Base-by-base conservation (phyloP, 2,888 invertebrate genomes). In the Habroteleia sp. region DNA sequence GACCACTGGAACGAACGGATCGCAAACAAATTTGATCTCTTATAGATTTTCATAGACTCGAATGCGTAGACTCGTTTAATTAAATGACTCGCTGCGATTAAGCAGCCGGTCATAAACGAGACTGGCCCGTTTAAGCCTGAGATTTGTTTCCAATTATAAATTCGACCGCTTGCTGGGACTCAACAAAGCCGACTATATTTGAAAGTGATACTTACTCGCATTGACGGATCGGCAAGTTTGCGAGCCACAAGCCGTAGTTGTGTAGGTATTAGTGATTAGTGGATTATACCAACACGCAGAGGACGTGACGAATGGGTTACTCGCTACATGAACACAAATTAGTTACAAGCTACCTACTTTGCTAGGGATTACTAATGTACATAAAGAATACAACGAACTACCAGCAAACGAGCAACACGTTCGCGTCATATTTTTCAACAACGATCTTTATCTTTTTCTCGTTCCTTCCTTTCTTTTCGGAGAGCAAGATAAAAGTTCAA, bases 301-400 rank as follows among this genome's bases (percentile, higher is more conserved):
- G 80, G 81, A 80, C 81, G 82, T 84, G 83, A 83, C 84, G 81
- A 81, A 82, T 76, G 79, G 84, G 85, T 87, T 87, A 87, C 86
- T 86, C 83, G 86, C 87, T 86, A 87, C 86, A 85, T 87, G 86
- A 88, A 88, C 83, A 87, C 84, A 88, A 82, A 88, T 88, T 88
- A 88, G 87, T 88, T 87, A 86, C 85, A 85, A 85, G 84, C 84
- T 85, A 84, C 82, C 82, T 85, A 86, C 80, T 78, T 79, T 80
- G 74, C 78, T 78, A 79, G 76, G 75, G 79, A 81, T 79, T 81
- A 80, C 29, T 42, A 54, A 63, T 56, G 58, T 69, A 68, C 63
- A 74, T 58, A 62, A 66, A 74, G 54, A 68, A 69, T 25, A 54
- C 52, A 68, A 74, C 56, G 46, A 69, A 50, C 72, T 73, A 66